Conservation (phyloP, 2,113 vertebrate genomes). For the human region GRCh38 chr20:35653501-35654000, state of each 20-base stretch:
- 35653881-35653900: slow-evolving; percentile 97
- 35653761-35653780: slow-evolving; percentile 94
- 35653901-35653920: slow-evolving; percentile 97
- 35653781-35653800: slow-evolving; percentile 98
- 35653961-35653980: slow-evolving; percentile 97
- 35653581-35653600: slow-evolving; percentile 95
- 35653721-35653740: slow-evolving; percentile 90
- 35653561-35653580: slow-evolving; percentile 97
- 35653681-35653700: slow-evolving; percentile 92
- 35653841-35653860: slow-evolving; percentile 98
- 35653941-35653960: slow-evolving; percentile 98
- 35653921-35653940: slow-evolving; percentile 97
- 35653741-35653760: slow-evolving; percentile 91
- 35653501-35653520: slow-evolving; percentile 96
- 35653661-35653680: slow-evolving; percentile 98
- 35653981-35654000: slow-evolving; percentile 97
- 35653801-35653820: slow-evolving; percentile 96
- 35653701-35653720: slow-evolving; percentile 84
- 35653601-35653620: slow-evolving; percentile 93
- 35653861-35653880: slow-evolving; percentile 94
- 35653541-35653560: slow-evolving; percentile 94
- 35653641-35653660: slow-evolving; percentile 96
- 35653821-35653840: slow-evolving; percentile 99
- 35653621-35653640: slow-evolving; percentile 95
- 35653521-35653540: slow-evolving; percentile 97